Conservation (phyloP, 2,113 vertebrate species). For the Cervus canadensis region DNA sequence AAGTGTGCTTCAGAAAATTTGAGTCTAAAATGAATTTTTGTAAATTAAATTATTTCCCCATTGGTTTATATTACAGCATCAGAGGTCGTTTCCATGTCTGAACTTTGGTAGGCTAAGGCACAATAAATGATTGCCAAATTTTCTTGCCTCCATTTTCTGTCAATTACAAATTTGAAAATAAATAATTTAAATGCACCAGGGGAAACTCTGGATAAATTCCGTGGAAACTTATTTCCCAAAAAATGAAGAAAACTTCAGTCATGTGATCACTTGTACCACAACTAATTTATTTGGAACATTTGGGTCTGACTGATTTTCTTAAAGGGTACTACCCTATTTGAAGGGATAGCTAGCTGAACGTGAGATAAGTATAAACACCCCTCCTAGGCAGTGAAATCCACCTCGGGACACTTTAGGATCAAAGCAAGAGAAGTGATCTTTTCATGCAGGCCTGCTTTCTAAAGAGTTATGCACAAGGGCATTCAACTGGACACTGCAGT, state of each 20-base stretch:
- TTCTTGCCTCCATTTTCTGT: neutral
- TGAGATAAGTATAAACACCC: neutral
- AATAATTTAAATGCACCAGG: neutral
- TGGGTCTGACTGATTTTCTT: neutral
- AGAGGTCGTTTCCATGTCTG: slow-evolving; percentile 27
- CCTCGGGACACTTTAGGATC: neutral
- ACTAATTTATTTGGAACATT: neutral
- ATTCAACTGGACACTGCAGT: slow-evolving; percentile 72
- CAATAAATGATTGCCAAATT: neutral
- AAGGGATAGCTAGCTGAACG: neutral
- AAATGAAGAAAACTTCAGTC: neutral
- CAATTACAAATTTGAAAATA: slow-evolving; percentile 11
- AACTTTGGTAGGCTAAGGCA: neutral
- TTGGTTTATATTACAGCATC: neutral
- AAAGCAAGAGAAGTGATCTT: neutral
- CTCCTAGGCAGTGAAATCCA: neutral
- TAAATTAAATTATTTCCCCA: slow-evolving; percentile 7
- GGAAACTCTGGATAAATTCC: neutral
- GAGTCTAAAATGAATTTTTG: neutral
- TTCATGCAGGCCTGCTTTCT: slow-evolving; percentile 38
- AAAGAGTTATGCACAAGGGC: slow-evolving; percentile 75
- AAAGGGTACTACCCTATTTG: neutral
- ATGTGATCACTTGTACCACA: neutral
- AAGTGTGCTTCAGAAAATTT: slow-evolving; percentile 33
- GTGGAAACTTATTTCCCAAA: neutral